Conservation (phyloP, 2,797 vertebrate species). For the Podargus strigoides region DNA sequence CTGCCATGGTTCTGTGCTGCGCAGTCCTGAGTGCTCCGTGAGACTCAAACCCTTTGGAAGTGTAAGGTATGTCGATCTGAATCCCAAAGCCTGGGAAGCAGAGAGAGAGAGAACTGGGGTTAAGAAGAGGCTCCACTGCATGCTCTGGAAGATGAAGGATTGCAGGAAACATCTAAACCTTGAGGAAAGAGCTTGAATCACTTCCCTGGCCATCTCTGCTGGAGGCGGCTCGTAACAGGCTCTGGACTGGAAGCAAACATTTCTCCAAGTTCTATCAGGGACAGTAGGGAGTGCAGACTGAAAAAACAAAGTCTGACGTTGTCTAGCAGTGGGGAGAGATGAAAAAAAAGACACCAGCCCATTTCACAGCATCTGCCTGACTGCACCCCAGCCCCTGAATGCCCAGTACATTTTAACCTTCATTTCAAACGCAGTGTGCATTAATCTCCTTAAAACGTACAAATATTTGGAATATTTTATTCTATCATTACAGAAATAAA, state of each 20-base stretch:
- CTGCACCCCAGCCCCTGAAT: accelerated
- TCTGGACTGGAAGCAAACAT: background rate
- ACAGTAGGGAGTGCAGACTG: background rate
- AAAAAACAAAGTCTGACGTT: background rate
- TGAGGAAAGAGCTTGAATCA: background rate
- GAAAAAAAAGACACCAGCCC: background rate
- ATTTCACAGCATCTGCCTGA: background rate
- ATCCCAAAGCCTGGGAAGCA: background rate
- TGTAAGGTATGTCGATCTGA: background rate
- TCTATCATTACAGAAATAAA: background rate
- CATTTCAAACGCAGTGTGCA: background rate
- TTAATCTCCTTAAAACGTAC: background rate
- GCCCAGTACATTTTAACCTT: background rate
- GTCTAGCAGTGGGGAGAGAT: background rate
- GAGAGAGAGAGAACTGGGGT: background rate
- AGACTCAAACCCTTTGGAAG: background rate
- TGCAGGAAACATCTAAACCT: background rate
- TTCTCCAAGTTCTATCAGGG: background rate
- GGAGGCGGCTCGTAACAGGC: background rate
- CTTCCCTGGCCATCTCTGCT: background rate
- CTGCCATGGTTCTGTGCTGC: background rate
- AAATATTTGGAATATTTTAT: background rate
- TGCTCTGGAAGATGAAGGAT: background rate
- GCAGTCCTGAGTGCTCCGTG: background rate
- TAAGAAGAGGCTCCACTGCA: background rate